Evolutionary conservation across 1,140 invertebrate genomes (phyloP).

Genomic region (Antheraea mylitta): DNA sequence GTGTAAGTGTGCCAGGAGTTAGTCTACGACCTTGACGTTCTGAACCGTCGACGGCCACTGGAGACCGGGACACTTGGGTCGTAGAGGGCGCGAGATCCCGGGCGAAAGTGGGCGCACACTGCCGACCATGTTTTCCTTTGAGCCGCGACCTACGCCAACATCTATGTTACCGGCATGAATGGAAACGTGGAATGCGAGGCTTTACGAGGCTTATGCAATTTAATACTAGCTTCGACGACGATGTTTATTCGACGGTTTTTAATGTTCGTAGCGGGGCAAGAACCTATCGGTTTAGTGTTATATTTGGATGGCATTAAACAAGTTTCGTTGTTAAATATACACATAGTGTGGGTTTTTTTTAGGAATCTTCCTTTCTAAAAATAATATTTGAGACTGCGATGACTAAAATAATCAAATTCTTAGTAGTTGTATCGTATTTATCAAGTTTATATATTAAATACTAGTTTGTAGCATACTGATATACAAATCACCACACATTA

Average conservation of each 20-base stretch:
- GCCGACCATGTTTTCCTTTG: conserved; percentile 20
- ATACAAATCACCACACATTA: too few relatives aligned
- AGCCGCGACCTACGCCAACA: conserved; percentile 30
- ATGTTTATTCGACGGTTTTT: conserved; percentile 11
- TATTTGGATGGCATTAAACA: background rate
- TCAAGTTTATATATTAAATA: too few relatives aligned
- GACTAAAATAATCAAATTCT: too few relatives aligned
- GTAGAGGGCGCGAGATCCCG: conserved; percentile 31
- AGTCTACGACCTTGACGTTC: conserved; percentile 39
- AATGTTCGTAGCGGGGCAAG: background rate
- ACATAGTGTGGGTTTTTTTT: too few relatives aligned
- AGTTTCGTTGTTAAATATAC: background rate
- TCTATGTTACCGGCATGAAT: conserved; percentile 11
- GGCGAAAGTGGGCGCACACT: conserved; percentile 29
- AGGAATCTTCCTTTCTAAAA: too few relatives aligned
- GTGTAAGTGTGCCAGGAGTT: conserved; percentile 31
- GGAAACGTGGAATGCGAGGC: conserved; percentile 9
- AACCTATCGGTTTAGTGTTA: background rate
- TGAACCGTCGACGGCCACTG: conserved; percentile 29
- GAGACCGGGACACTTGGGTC: conserved; percentile 29
- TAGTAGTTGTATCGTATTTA: too few relatives aligned
- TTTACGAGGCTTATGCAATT: conserved; percentile 13
- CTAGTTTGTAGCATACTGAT: too few relatives aligned
- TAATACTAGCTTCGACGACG: background rate
- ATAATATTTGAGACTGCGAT: too few relatives aligned